Percentiles rank a stretch among this genome's conserved stretches.
Conservation (phyloP, 2,888 invertebrate genomes). For the Cantharis rustica region DNA sequence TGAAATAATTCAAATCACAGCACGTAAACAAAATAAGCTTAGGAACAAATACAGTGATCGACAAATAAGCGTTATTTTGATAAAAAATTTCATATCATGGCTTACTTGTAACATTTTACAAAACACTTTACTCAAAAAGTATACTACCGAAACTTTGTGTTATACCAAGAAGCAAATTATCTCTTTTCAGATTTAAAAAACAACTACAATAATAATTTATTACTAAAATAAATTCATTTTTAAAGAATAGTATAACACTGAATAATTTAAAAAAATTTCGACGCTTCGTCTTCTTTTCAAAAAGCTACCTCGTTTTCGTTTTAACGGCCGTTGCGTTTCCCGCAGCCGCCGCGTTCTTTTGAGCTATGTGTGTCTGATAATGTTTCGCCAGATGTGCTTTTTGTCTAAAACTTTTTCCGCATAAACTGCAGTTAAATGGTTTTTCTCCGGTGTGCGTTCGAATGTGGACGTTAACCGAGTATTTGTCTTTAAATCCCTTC, state of each 20-base stretch:
- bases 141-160: background rate
- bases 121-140: background rate
- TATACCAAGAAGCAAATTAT: background rate
- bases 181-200: background rate
- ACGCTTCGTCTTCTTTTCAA: too few species aligned
- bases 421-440: constrained; percentile 92
- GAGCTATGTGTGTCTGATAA: constrained; percentile 90
- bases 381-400: constrained; percentile 92
- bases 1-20: constrained; percentile 53
- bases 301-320: constrained; percentile 54
- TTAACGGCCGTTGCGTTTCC: constrained; percentile 59
- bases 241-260: background rate
- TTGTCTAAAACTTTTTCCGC: constrained; percentile 91
- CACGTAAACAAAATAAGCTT: constrained; percentile 53
- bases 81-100: background rate
- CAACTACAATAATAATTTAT: background rate
- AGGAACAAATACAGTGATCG: constrained; percentile 48
- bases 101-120: background rate
- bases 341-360: constrained; percentile 74
- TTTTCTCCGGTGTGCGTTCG: constrained; percentile 98
- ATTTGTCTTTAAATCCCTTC: constrained; percentile 93
- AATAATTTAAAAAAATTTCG: background rate
- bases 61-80: background rate
- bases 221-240: background rate
- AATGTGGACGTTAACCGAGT: constrained; percentile 97